Percentiles rank a stretch among this genome's conserved stretches.
Evolutionary conservation across 2,797 vertebrate genomes (phyloP).

Genomic region (Streptopelia turtur): DNA sequence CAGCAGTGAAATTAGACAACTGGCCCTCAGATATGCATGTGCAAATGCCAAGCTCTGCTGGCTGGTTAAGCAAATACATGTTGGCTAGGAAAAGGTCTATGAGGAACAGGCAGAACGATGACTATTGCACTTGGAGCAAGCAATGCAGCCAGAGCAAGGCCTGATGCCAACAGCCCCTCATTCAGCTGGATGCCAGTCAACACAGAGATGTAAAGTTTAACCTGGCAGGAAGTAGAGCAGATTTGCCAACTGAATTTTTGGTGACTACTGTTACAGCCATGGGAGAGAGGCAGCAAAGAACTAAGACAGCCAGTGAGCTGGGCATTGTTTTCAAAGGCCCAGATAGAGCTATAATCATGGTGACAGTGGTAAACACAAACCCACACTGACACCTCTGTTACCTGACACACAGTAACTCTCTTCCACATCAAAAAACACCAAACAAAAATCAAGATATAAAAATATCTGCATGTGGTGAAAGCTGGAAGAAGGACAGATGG

Average conservation of each 20-base stretch:
- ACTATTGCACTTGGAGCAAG: neutral
- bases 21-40: neutral
- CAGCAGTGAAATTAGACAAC: neutral
- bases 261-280: neutral
- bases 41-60: neutral
- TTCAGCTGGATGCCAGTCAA: neutral
- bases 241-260: neutral
- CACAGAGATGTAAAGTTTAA: neutral
- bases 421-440: neutral
- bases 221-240: neutral
- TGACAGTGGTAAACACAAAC: neutral
- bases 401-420: neutral
- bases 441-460: neutral
- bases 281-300: neutral
- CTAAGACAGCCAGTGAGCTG: neutral
- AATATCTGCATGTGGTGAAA: neutral
- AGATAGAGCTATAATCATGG: neutral
- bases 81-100: neutral
- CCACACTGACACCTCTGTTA: neutral
- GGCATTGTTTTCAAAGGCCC: neutral
- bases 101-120: neutral
- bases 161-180: accelerated
- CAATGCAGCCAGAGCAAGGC: accelerated
- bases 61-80: neutral
- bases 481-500: neutral